These are phyloP conservation scores for Pseudocheirus occidentalis DNA, from an alignment of 2,797 vertebrate genomes.

Conservation along the genomic window DNA sequence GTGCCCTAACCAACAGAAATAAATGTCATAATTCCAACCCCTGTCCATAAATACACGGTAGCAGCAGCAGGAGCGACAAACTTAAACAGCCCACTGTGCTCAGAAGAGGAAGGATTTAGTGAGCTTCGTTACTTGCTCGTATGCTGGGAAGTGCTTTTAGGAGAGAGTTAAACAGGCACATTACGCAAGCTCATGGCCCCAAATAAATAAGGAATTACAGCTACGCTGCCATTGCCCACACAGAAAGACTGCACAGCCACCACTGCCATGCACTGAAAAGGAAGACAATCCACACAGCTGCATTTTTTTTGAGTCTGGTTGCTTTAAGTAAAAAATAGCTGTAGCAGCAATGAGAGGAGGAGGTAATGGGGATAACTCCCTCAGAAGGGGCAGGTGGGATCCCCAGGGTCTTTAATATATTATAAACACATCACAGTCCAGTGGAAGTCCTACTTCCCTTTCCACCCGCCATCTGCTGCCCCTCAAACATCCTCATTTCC, in stretches of 20 bases:
- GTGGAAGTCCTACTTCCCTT: neutral
- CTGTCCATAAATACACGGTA: constrained; percentile 69
- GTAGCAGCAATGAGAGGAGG: neutral
- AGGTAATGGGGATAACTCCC: neutral
- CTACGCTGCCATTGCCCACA: constrained; percentile 59
- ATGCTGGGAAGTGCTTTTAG: constrained; percentile 74
- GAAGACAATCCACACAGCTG: constrained; percentile 10
- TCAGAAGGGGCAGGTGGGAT: neutral
- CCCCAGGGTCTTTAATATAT: neutral
- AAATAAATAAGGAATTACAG: constrained; percentile 73
- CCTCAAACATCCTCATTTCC: neutral
- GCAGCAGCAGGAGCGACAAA: constrained; percentile 38
- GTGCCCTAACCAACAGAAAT: constrained; percentile 72
- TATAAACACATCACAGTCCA: neutral
- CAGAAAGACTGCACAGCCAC: constrained; percentile 32
- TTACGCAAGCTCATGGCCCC: constrained; percentile 73
- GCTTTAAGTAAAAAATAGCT: constrained; percentile 6
- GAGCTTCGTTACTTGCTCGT: constrained; percentile 68
- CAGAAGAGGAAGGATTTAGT: constrained; percentile 76
- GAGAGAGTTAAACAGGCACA: constrained; percentile 72
- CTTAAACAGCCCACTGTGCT: constrained; percentile 58
- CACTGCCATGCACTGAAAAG: constrained; percentile 9
- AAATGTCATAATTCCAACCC: constrained; percentile 76
- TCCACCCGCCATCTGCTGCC: neutral
- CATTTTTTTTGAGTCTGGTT: constrained; percentile 9